Percentiles rank a stretch among this genome's conserved stretches.
phyloP scores from a whole-genome alignment of 2,888 invertebrate species.

The Liodrosophila aerea region DNA sequence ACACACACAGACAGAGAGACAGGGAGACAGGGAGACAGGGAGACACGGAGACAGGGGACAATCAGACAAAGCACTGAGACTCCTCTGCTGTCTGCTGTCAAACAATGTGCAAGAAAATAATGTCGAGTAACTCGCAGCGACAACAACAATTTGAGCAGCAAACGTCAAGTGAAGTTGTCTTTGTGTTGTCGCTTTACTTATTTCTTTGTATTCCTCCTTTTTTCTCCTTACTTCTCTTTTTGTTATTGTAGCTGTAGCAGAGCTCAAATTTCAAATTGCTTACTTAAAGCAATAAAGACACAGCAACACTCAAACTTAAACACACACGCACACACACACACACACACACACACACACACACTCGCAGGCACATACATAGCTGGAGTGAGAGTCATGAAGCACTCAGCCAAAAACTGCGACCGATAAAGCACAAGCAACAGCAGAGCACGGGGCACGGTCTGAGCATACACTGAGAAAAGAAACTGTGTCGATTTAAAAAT shows the following conservation, averaged over 20 bases:
- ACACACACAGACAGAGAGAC: background rate
- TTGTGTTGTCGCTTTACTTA: slow-evolving; percentile 21
- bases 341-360: slow-evolving; percentile 17
- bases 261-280: slow-evolving; percentile 77
- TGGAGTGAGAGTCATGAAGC: slow-evolving; percentile 29
- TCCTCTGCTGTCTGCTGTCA: slow-evolving; percentile 11
- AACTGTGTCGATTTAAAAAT: too few species aligned
- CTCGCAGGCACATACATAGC: slow-evolving; percentile 11
- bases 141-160: slow-evolving; percentile 34
- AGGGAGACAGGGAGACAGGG: background rate
- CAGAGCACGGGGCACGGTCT: background rate
- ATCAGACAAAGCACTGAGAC: too few species aligned
- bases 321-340: slow-evolving; percentile 31
- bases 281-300: slow-evolving; percentile 72
- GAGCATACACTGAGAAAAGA: background rate
- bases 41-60: background rate
- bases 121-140: slow-evolving; percentile 40
- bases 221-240: slow-evolving; percentile 8
- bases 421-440: slow-evolving; percentile 41
- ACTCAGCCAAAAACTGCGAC: slow-evolving; percentile 53
- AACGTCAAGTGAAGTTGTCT: slow-evolving; percentile 38
- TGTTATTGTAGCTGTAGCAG: slow-evolving; percentile 34
- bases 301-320: slow-evolving; percentile 51
- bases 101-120: slow-evolving; percentile 60
- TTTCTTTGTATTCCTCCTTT: background rate